Percentiles rank a stretch among this genome's conserved stretches.
Conservation (phyloP, 1,140 invertebrate genomes). For the Thaumetopoea pityocampa region DNA sequence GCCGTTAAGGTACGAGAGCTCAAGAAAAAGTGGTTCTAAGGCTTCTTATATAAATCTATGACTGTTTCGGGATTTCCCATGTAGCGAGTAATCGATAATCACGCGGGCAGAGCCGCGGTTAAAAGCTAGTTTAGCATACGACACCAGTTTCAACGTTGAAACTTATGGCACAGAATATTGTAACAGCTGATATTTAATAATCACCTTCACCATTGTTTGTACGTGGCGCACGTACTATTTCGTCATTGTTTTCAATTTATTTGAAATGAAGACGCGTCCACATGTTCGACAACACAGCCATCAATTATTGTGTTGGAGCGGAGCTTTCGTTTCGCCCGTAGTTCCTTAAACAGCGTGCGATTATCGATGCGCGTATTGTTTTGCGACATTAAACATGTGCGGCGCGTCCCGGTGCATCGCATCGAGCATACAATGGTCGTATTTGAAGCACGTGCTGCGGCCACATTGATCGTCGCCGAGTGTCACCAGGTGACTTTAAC, state of each 20-base stretch:
- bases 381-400: constrained; percentile 57
- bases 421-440: constrained; percentile 62
- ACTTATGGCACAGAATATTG: constrained; percentile 16
- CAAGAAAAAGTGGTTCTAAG: too few relatives aligned
- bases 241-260: constrained; percentile 45
- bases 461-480: constrained; percentile 43
- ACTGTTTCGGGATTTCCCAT: too few relatives aligned
- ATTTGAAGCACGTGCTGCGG: constrained; percentile 59
- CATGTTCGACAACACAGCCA: constrained; percentile 43
- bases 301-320: constrained; percentile 42
- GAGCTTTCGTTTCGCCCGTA: constrained; percentile 44
- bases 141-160: neutral
- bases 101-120: too few relatives aligned
- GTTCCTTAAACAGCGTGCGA: constrained; percentile 42
- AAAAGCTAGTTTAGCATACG: neutral
- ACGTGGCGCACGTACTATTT: constrained; percentile 44
- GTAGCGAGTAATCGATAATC: too few relatives aligned
- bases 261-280: constrained; percentile 47
- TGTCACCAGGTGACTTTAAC: constrained; percentile 51
- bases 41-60: too few relatives aligned
- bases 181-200: constrained; percentile 27
- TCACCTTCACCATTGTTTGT: constrained; percentile 48
- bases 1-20: too few relatives aligned
- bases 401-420: constrained; percentile 44
- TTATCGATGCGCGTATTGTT: constrained; percentile 59